Evolutionary conservation across 2,113 vertebrate species (phyloP).

Genomic region (Plecotus auritus): DNA sequence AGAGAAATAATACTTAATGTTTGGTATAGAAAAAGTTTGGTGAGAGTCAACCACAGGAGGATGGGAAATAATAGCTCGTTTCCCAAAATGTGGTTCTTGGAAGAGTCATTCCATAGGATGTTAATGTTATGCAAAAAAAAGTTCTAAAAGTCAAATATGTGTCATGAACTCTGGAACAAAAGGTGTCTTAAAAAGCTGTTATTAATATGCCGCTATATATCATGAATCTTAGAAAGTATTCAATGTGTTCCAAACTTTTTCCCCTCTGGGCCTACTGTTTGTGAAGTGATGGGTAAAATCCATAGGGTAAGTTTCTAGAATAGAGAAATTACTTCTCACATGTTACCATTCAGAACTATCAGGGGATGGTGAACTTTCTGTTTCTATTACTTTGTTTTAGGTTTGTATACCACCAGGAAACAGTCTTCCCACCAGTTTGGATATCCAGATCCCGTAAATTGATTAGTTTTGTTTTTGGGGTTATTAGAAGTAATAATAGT

Average conservation of each 20-base stretch:
- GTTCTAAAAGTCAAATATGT: background rate
- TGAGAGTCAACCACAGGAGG: background rate
- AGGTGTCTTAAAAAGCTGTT: background rate
- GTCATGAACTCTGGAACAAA: background rate
- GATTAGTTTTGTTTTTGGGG: background rate
- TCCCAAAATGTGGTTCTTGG: background rate
- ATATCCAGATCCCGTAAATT: background rate
- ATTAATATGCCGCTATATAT: background rate
- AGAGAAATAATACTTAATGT: background rate
- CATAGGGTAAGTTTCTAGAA: background rate
- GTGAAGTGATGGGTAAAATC: background rate
- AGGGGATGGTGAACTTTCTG: background rate
- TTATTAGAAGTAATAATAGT: background rate
- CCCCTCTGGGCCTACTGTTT: background rate
- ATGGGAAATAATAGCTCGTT: background rate
- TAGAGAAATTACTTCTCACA: background rate
- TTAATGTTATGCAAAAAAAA: background rate
- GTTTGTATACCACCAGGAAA: background rate
- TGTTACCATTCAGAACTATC: background rate
- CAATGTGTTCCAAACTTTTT: background rate
- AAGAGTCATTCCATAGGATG: background rate
- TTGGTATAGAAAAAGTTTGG: background rate
- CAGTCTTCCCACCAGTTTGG: background rate
- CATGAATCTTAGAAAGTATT: background rate
- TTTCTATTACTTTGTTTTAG: background rate